Evolutionary conservation across 2,888 invertebrate genomes (phyloP), one percentile per base, ranked within the genome.

Genomic region (Uloborus plumipes): DNA sequence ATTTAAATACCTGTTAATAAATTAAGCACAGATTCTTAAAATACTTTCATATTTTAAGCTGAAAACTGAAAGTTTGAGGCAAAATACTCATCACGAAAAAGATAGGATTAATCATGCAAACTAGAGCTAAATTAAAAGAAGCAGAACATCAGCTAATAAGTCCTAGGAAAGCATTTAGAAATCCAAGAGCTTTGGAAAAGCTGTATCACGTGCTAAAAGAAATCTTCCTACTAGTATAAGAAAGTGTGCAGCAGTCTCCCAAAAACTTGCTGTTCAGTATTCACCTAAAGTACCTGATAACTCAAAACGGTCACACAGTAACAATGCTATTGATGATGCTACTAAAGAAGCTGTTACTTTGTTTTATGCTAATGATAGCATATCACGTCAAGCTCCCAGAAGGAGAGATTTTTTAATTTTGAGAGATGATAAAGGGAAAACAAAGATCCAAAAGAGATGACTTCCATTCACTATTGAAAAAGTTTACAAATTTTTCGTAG

Each of bases 391-490:
- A 26, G 26, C 26, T 26, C 26, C 26, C 26, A 4, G 26, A 26
- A 4, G 2, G 2, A 3, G 26, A 26, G 26, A 26, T 26, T 26
- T 26, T 26, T 4, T 26, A 26, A 26, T 26, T 26, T 26, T 26
- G 26, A 26, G 26, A 4, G 26, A 26, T 26, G 26, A 26, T 26
- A 26, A 4, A 26, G 26, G n/a, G 20, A 58, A 58, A 58, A 1
- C 18, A 22, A 71, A 53, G 26, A 51, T 55, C 15, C 69, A 69
- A 50, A 69, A 69, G 26, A 13, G 53, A 69, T 69, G 22, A n/a
- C 51, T 22, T 9, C 20, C 53, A 11, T 53, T 20, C 26, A 51
- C 22, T 9, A 13, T 51, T 22, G 18, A 4, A 26, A 4, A 26
- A 26, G 26, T 4, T 4, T 26, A 26, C 26, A 26, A 26, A 26